Base-by-base conservation (phyloP, 2,797 vertebrate genomes). In the Cetoscarus ocellatus region DNA sequence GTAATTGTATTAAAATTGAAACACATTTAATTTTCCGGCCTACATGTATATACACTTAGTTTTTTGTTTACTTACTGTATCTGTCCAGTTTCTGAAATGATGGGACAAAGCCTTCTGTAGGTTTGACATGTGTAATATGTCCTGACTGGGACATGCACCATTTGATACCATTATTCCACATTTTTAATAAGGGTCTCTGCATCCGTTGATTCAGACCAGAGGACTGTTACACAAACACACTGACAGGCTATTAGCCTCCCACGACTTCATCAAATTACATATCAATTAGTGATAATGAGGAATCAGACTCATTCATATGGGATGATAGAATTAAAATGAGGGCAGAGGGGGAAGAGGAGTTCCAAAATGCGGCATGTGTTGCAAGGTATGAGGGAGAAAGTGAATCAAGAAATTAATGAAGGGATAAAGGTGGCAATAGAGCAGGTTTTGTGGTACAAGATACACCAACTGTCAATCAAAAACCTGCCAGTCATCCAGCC, bases 281-380 rank as follows among this genome's bases (percentile, higher is more conserved):
- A 88, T 88, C 80, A 87, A 86, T 92, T 88, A 88, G 68, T 67
- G 83, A 86, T 89, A 87, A 90, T 88, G 78, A 88, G 80, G 75
- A 83, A 84, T 87, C 81, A 79, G 77, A 59, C 79, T 56, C 43
- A n/a, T 77, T 78, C 60, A 52, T 65, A 79, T 61, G 61, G 59
- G 73, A 55, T 75, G 65, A 34, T 55, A 71, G 57, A 84, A 69
- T 61, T 19, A 39, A 82, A 71, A 61, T 27, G 45, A 40, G 48
- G 53, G 39, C 56, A 65, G n/a, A 43, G 35, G 40, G 45, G 38
- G 55, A 64, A 57, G 67, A 12, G 19, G 47, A 74, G 7, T 49
- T 56, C 44, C 11, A 8, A 69, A 75, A 64, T 35, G n/a, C 6
- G 53, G 18, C 8, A 38, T 42, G 68, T 8, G 11, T 7, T 17